phyloP scores from a whole-genome alignment of 2,888 invertebrate genomes.

The Acheta domesticus region DNA sequence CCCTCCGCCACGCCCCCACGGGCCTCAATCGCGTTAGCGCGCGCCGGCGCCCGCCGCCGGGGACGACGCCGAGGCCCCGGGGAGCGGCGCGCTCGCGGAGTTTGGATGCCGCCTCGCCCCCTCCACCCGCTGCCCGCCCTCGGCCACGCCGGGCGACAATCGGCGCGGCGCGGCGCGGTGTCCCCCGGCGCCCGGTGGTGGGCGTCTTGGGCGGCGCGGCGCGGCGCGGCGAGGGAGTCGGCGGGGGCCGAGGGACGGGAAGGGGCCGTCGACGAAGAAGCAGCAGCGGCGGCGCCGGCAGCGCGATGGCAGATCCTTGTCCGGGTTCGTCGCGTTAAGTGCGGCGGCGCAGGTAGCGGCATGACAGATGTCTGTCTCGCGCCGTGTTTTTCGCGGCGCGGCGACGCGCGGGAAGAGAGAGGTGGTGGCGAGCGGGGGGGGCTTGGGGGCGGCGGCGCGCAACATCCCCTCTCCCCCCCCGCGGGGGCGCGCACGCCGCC shows the following conservation, averaged over 20 bases:
- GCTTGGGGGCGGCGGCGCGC: background rate
- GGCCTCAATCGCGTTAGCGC: too few species aligned
- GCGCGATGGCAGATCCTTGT: background rate
- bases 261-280: background rate
- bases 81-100: too few species aligned
- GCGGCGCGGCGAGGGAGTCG: background rate
- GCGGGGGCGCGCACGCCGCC: background rate
- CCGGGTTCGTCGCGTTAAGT: background rate
- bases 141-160: too few species aligned
- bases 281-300: background rate
- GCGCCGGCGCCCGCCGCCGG: too few species aligned
- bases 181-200: too few species aligned
- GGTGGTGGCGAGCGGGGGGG: background rate
- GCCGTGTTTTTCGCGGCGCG: background rate
- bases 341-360: background rate
- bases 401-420: background rate
- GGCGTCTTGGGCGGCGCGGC: too few species aligned
- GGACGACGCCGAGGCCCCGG: too few species aligned
- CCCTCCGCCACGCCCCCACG: too few species aligned
- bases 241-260: background rate
- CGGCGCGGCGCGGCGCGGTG: too few species aligned
- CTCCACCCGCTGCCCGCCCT: too few species aligned
- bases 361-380: slow-evolving; percentile 7
- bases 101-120: too few species aligned
- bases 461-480: too few species aligned